Conservation (phyloP, 2,113 vertebrate genomes). For the Conger conger region DNA sequence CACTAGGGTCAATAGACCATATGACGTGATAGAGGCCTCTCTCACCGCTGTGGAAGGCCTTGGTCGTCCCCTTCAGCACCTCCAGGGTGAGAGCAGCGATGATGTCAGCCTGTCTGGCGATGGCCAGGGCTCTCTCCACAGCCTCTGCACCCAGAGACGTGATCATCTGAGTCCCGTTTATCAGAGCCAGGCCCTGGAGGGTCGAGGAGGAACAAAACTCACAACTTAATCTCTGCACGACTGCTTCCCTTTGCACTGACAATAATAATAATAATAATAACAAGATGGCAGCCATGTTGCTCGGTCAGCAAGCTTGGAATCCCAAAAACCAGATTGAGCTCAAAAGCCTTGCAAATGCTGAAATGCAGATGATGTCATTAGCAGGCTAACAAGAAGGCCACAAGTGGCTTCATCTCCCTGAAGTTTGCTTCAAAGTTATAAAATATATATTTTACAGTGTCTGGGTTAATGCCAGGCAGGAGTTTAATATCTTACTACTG, state of each 20-base stretch:
- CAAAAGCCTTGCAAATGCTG: no score
- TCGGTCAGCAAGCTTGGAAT: no score
- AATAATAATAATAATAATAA: no score
- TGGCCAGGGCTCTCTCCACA: conserved; percentile 73
- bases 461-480: no score
- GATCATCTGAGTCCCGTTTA: conserved; percentile 83
- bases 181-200: conserved; percentile 75
- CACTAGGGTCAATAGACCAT: background rate
- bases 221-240: background rate
- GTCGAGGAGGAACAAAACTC: background rate
- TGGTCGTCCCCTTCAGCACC: conserved; percentile 80
- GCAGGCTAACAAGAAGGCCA: no score
- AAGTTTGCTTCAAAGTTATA: no score
- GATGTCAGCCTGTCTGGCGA: conserved; percentile 77
- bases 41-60: conserved; percentile 78
- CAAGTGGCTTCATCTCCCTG: no score
- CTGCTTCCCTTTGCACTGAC: background rate
- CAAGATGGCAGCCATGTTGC: no score
- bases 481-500: no score
- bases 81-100: conserved; percentile 77
- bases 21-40: background rate
- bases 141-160: conserved; percentile 79
- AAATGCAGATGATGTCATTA: no score
- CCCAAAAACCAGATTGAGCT: no score
- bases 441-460: no score